Conservation (phyloP, 2,113 vertebrate species). For the Rhabdornis inornatus region DNA sequence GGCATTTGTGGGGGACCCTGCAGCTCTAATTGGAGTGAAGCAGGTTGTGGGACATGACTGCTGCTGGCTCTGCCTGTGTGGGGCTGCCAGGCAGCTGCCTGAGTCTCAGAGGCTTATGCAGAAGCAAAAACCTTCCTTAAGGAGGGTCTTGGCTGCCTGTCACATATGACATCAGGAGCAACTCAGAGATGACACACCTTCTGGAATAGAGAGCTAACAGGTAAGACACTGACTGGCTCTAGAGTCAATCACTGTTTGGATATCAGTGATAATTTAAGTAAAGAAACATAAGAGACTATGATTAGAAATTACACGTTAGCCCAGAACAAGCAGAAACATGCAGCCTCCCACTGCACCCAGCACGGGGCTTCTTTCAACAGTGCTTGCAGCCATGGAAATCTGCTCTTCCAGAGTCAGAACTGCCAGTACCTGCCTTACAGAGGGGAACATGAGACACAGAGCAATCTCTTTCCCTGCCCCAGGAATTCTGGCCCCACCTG, state of each 20-base stretch:
- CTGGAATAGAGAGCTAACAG: not conserved
- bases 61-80: not conserved
- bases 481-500: not conserved
- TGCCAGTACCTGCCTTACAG: not conserved
- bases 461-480: not conserved
- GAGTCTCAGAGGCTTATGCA: not conserved
- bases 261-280: not conserved
- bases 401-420: not conserved
- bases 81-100: not conserved
- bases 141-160: not conserved
- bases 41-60: not conserved
- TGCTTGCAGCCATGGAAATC: not conserved
- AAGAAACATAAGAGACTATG: not conserved
- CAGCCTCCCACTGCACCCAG: not conserved
- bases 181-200: not conserved
- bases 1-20: not conserved
- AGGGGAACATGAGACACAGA: not conserved
- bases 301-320: not conserved
- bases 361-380: not conserved
- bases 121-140: not conserved
- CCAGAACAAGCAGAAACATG: not conserved
- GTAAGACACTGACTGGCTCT: not conserved
- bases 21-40: not conserved
- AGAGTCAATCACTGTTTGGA: not conserved
- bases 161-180: not conserved